These are phyloP conservation scores for Mormyrops attenuatus DNA, from an alignment of 2,797 vertebrate genomes.

Conservation along the genomic window DNA sequence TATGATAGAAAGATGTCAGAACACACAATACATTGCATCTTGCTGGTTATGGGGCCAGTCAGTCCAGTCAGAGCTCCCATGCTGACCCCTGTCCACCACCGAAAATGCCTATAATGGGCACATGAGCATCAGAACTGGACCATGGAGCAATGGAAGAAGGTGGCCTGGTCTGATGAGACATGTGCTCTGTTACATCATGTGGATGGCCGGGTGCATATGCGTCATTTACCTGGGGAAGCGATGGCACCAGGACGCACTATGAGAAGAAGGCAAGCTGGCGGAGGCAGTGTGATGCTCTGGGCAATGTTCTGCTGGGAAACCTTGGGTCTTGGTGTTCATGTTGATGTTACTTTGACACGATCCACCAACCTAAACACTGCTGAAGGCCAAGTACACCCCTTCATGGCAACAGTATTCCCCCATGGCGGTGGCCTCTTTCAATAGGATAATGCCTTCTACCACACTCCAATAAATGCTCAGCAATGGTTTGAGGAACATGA, in stretches of 20 bases:
- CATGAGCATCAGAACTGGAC: too few relatives aligned
- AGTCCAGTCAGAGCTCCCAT: not conserved
- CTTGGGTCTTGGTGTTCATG: not conserved
- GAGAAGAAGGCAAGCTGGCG: too few relatives aligned
- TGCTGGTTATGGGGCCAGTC: not conserved
- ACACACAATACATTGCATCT: not conserved
- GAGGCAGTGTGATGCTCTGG: too few relatives aligned
- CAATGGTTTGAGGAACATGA: not conserved
- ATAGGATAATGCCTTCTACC: not conserved
- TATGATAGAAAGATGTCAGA: not conserved
- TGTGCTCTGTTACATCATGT: too few relatives aligned
- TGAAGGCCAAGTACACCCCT: not conserved
- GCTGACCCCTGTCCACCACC: not conserved
- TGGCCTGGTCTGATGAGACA: too few relatives aligned
- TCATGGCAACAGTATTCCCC: not conserved
- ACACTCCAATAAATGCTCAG: not conserved
- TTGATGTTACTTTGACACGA: not conserved
- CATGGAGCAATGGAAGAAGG: too few relatives aligned
- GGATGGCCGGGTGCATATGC: too few relatives aligned
- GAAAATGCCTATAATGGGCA: too few relatives aligned
- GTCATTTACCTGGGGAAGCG: too few relatives aligned
- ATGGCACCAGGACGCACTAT: too few relatives aligned
- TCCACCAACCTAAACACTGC: not conserved
- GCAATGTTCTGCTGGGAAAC: not conserved
- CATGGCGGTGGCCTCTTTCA: not conserved